Conservation (phyloP, 2,888 invertebrate species). For the Mythimna impura region DNA sequence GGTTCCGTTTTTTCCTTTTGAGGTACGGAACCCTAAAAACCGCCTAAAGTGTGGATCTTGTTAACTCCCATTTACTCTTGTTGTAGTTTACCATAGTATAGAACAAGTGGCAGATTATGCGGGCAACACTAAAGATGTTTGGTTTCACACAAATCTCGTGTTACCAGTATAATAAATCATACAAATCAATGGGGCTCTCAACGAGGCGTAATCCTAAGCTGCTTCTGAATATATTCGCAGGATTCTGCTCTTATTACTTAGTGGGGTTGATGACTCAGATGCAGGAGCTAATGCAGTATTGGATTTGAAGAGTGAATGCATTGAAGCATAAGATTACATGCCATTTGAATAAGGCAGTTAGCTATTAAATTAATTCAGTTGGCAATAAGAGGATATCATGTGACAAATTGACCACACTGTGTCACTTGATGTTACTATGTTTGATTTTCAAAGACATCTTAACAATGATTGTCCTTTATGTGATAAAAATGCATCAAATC, state of each 20-base stretch:
- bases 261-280: slow-evolving; percentile 50
- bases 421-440: slow-evolving; percentile 1
- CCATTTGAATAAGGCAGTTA: slow-evolving; percentile 23
- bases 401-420: slow-evolving; percentile 8
- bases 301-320: slow-evolving; percentile 36
- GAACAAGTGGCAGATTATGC: slow-evolving; percentile 53
- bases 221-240: slow-evolving; percentile 41
- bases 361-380: slow-evolving; percentile 1
- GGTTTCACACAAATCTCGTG: slow-evolving; percentile 65
- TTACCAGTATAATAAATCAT: slow-evolving; percentile 61
- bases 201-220: slow-evolving; percentile 50
- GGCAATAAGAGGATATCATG: slow-evolving; percentile 10
- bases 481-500: too few relatives aligned
- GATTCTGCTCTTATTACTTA: slow-evolving; percentile 41
- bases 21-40: neutral
- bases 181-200: slow-evolving; percentile 57
- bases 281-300: slow-evolving; percentile 24
- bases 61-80: neutral
- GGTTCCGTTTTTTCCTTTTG: too few relatives aligned
- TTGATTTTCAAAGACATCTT: neutral
- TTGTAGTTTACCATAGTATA: slow-evolving; percentile 18
- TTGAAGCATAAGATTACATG: slow-evolving; percentile 31
- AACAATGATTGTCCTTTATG: neutral
- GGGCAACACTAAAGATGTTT: slow-evolving; percentile 56
- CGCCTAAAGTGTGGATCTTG: too few relatives aligned